Base-by-base conservation (phyloP, 2,888 invertebrate genomes). In the Hirtodrosophila histrioides region DNA sequence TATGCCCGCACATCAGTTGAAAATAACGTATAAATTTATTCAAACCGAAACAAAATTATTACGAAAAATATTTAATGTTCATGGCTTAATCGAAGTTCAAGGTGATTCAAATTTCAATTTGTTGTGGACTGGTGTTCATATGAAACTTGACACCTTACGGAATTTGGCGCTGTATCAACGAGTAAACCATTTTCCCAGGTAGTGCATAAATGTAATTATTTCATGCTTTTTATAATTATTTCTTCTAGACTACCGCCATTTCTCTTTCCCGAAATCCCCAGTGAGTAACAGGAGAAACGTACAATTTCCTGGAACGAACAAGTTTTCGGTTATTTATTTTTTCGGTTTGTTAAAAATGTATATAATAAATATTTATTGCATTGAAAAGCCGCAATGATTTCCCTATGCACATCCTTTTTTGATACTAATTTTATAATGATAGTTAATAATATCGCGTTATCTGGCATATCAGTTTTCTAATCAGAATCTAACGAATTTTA, bases 101-200 rank as follows among this genome's bases (percentile, higher is more conserved):
- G 94, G 95, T 58, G 96, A 96, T 89, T 92, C 93, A 27, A 94
- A 95, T 89, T 98, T 95, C 92, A 98, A 97, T 91, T 92, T 98
- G 43, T 91, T 98, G 51, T 98, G 98, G 98, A 97, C 97, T 33
- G 98, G 98, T 27, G 94, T 96, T 43, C 98, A 98, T 89, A 95
- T 98, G 31, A 98, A 98, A 90, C 97, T 98, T 27, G 97, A 97
- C 85, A 94, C 96, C 11, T 92, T 98, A 55, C 93, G 97, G 74
- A 94, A 95, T 46, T 92, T 98, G 80, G 94, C 95, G 45, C 94
- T 96, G n/a, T 96, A 97, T 91, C 99, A 99, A 92, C 94, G 98
- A 88, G 96, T 98, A 62, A 99, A 99, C 91, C 98, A 99, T 92
- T 99, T 99, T 91, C 98, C 98, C 6, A 94, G 95, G 95, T 95